phyloP scores from a whole-genome alignment of 2,888 invertebrate genomes.

The Temnothorax rugatulus region DNA sequence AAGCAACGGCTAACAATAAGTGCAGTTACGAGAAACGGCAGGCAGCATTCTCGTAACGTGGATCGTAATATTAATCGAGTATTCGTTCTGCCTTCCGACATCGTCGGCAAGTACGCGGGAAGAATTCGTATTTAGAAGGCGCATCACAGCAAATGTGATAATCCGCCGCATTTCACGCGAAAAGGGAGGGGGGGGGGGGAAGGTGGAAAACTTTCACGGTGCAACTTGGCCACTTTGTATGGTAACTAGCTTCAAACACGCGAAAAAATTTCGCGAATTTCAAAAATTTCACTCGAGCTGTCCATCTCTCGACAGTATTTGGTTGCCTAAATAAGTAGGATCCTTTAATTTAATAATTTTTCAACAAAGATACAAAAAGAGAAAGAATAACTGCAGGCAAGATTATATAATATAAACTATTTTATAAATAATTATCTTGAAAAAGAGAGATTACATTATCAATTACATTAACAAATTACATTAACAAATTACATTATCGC shows the following conservation, averaged over 20 bases:
- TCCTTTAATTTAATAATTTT: conserved; percentile 29
- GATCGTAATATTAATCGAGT: conserved; percentile 45
- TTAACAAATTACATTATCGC: neutral
- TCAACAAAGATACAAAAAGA: neutral
- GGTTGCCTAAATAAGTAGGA: neutral
- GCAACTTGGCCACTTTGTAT: conserved; percentile 40
- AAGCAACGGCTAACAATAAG: conserved; percentile 16
- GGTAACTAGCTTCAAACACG: conserved; percentile 16
- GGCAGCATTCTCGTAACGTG: conserved; percentile 28
- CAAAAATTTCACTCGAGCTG: neutral
- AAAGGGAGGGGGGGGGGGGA: no score
- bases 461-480: neutral
- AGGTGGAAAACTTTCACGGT: neutral
- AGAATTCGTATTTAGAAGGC: conserved; percentile 54
- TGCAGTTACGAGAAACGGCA: conserved; percentile 8
- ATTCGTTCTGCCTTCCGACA: neutral
- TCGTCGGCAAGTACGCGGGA: neutral
- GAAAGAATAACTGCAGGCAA: neutral
- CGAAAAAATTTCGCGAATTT: conserved; percentile 1
- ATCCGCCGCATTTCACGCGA: conserved; percentile 1
- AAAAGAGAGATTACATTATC: neutral
- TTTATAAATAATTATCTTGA: neutral
- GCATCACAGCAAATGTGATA: conserved; percentile 47
- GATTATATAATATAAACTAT: neutral
- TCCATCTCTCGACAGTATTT: neutral